Evolutionary conservation across 1,140 invertebrate species (phyloP), one percentile per base, ranked within the genome.

Genomic region (Cepaea nemoralis): DNA sequence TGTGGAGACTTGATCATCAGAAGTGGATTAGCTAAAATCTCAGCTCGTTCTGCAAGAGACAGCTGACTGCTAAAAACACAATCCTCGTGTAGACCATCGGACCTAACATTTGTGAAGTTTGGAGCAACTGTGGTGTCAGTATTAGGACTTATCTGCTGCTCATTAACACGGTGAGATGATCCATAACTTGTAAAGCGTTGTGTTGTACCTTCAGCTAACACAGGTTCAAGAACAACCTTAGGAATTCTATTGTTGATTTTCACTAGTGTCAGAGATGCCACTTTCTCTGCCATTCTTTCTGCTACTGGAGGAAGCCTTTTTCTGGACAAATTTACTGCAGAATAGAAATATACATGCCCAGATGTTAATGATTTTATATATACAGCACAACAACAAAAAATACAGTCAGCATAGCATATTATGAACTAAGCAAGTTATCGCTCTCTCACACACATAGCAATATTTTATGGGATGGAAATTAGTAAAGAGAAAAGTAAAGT

Each of bases 221-320:
- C 50, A 48, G 33, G 48, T 63, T 39, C 50, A 19, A 77, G 75
- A 5, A 35, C 14, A 35, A 77, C 24, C 42, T n/a, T 40, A 3
- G 77, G 77, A 45, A 63, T 69, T 39, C 39, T 69, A 40, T 59
- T 1, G 77, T 78, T 78, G 27, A 78, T 69, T 48, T 67, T 78
- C 5, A 78, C 39, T 1, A 78, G 48, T 2, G 59, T 78, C 66
- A 78, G 50, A 40, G 77, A 78, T 78, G 77, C 77, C 12, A 78
- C 66, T 31, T 78, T 78, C 66, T 78, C 59, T 78, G 77, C 77
- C n/a, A 78, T 69, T 69, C 77, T 78, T 35, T 78, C 77, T 27
- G 66, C 22, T 1, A 78, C 63, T 19, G 77, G 63, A 69, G 77
- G 77, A 33, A 78, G 77, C n/a, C 45, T 69, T 33, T 69, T 78